A percentile compares a stretch with the other conserved stretches of the same genome.
phyloP scores from a whole-genome alignment of 2,113 vertebrate species.

The Reinhardtius hippoglossoides region DNA sequence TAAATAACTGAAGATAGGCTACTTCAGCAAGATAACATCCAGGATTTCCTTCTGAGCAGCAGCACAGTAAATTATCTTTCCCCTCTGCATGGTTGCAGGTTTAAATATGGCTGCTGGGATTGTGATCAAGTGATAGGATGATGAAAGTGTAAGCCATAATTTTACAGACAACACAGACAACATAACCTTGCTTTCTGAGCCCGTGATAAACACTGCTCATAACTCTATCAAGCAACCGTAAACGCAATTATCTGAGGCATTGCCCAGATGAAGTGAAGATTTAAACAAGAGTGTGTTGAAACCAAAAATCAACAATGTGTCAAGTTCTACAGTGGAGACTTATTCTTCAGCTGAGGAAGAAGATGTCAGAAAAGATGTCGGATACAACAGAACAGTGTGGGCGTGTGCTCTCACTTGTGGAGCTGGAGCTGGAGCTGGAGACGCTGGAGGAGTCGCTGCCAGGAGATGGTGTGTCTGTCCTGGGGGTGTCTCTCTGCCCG shows the following conservation, averaged over 20 bases:
- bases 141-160: slow-evolving; percentile 19
- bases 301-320: neutral
- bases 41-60: neutral
- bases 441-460: slow-evolving; percentile 96
- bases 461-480: slow-evolving; percentile 91
- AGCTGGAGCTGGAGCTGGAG: slow-evolving; percentile 98
- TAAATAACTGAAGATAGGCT: slow-evolving; percentile 2
- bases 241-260: neutral
- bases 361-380: neutral
- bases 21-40: slow-evolving; percentile 2
- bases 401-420: slow-evolving; percentile 83
- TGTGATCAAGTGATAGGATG: slow-evolving; percentile 9
- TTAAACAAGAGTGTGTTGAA: neutral
- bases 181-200: slow-evolving; percentile 1
- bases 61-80: slow-evolving; percentile 16
- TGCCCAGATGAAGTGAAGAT: neutral
- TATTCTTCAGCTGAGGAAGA: neutral
- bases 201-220: slow-evolving; percentile 25
- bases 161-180: slow-evolving; percentile 7
- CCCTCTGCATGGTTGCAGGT: neutral
- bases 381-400: too few species aligned
- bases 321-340: neutral
- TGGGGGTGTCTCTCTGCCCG: slow-evolving; percentile 84
- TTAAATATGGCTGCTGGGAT: slow-evolving; percentile 17
- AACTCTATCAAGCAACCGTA: neutral